Conservation (phyloP, 2,113 vertebrate genomes). For the Otis tarda region DNA sequence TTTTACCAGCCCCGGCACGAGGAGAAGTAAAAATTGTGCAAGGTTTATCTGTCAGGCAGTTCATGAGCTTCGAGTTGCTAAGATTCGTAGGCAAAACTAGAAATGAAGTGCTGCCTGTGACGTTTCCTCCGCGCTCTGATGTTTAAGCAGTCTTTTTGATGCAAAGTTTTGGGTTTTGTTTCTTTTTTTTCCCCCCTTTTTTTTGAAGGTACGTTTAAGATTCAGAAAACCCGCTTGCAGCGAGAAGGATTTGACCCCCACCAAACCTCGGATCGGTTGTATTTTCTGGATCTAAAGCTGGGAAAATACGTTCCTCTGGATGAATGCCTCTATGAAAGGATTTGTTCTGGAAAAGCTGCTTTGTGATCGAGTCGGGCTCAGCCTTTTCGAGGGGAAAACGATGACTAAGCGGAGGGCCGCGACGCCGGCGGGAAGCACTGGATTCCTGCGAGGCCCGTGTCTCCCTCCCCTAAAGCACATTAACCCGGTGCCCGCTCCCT, state of each 20-base stretch:
- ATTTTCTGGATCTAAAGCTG: conserved; percentile 80
- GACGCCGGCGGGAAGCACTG: background rate
- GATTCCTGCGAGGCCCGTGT: background rate
- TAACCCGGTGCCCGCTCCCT: background rate
- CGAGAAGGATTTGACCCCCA: conserved; percentile 81
- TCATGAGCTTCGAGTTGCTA: background rate
- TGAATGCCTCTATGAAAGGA: conserved; percentile 69
- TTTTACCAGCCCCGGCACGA: no score
- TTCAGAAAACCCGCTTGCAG: conserved; percentile 85
- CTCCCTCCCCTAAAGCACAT: background rate
- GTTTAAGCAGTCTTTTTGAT: background rate
- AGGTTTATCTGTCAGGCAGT: background rate
- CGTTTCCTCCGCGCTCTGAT: background rate
- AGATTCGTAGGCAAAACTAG: background rate
- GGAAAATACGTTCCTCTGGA: conserved; percentile 80
- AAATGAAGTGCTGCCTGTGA: accelerated
- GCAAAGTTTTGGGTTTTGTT: background rate
- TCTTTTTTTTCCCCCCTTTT: background rate
- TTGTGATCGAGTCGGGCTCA: background rate
- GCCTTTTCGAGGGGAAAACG: background rate
- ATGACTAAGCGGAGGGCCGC: background rate
- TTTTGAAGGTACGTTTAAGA: conserved; percentile 86
- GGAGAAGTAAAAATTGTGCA: background rate
- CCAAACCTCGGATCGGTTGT: conserved; percentile 77
- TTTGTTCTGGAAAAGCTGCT: conserved; percentile 68